Conservation (phyloP, 2,113 vertebrate genomes). For the Poeciliopsis turrubarensis region DNA sequence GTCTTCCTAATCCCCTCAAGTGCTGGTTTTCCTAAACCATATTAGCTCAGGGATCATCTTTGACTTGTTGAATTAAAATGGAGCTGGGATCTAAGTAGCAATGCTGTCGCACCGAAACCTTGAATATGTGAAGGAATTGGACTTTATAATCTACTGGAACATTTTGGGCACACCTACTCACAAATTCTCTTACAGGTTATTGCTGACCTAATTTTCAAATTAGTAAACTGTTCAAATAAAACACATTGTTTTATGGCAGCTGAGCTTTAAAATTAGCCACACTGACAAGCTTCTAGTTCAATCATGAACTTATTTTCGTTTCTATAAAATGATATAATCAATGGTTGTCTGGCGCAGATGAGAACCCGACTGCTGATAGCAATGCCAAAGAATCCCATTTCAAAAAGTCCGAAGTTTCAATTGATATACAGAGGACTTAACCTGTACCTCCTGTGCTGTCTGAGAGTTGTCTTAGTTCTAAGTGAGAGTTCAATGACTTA, state of each 20-base stretch:
- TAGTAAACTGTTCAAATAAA: too few relatives aligned
- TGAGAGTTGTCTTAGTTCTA: background rate
- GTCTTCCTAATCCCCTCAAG: conserved; percentile 66
- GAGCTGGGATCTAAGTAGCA: conserved; percentile 39
- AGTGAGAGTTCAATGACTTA: background rate
- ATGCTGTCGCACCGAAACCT: conserved; percentile 37
- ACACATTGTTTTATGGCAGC: too few relatives aligned
- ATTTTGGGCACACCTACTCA: background rate
- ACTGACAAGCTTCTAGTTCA: too few relatives aligned
- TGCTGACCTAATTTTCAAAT: too few relatives aligned
- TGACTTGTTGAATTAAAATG: conserved; percentile 60
- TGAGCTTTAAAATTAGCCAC: too few relatives aligned
- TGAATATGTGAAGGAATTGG: conserved; percentile 38
- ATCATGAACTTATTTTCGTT: too few relatives aligned
- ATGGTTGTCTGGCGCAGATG: too few relatives aligned
- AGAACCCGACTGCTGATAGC: too few relatives aligned
- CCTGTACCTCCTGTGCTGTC: background rate
- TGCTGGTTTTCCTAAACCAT: conserved; percentile 60
- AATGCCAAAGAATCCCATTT: too few relatives aligned
- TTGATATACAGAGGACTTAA: background rate
- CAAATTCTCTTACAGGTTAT: too few relatives aligned
- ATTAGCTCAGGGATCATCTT: conserved; percentile 68
- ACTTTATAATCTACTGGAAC: background rate
- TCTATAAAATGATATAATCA: too few relatives aligned
- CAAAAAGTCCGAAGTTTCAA: background rate